Conservation (phyloP, 2,797 vertebrate species). For the Enteromius mattozi region DNA sequence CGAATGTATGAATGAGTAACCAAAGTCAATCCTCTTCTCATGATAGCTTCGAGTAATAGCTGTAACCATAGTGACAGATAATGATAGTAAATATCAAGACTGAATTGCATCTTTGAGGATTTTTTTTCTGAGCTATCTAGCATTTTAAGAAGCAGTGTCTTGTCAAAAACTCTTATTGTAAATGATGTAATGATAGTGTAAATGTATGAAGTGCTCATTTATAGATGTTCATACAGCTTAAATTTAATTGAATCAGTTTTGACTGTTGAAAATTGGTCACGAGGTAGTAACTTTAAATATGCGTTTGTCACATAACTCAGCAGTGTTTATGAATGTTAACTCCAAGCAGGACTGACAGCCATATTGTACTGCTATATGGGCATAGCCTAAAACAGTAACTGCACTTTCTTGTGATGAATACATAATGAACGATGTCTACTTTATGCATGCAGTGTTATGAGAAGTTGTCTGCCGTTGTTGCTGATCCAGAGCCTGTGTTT, state of each 20-base stretch:
- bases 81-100: conserved; percentile 27
- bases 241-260: not conserved
- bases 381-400: not conserved
- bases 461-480: not conserved
- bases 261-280: not conserved
- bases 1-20: not conserved
- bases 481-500: conserved; percentile 10
- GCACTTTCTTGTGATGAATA: not conserved
- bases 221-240: too few species aligned
- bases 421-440: conserved; percentile 8
- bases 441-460: conserved; percentile 12
- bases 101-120: not conserved
- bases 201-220: not conserved
- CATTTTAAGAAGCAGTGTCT: not conserved
- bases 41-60: not conserved
- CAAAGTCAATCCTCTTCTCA: conserved; percentile 6
- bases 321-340: not conserved
- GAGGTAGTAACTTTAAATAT: not conserved
- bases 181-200: conserved; percentile 3
- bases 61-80: conserved; percentile 6
- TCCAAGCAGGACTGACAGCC: not conserved
- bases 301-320: not conserved
- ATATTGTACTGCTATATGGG: not conserved
- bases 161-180: not conserved
- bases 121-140: not conserved